phyloP scores from a whole-genome alignment of 2,113 vertebrate species.

The Litocranius walleri region DNA sequence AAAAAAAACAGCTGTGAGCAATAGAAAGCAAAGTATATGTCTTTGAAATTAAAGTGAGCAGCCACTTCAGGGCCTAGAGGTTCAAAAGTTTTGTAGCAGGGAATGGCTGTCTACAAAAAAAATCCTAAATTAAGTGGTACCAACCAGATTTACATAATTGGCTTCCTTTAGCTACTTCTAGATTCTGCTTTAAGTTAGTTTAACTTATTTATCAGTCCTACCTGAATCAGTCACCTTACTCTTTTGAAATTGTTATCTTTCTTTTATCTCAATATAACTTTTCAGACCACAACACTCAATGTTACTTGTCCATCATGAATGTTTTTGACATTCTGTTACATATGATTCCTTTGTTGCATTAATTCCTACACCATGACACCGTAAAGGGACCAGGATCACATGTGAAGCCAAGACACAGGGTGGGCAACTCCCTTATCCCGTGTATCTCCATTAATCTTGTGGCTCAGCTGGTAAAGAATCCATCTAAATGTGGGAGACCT shows the following conservation, averaged over 20 bases:
- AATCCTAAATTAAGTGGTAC: background rate
- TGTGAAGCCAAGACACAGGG: background rate
- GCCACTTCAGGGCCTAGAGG: accelerated
- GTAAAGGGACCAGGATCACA: background rate
- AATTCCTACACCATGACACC: background rate
- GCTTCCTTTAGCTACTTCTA: background rate
- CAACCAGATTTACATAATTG: background rate
- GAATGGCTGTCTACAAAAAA: background rate
- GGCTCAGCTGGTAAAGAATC: background rate
- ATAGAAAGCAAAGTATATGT: background rate
- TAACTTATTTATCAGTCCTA: background rate
- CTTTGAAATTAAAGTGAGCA: background rate
- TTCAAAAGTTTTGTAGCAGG: background rate
- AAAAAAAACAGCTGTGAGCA: background rate
- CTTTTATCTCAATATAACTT: background rate
- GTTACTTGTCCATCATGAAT: background rate
- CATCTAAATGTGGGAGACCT: background rate
- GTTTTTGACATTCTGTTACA: background rate
- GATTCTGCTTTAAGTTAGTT: background rate
- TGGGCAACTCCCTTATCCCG: accelerated
- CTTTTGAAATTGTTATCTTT: background rate
- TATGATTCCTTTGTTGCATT: background rate
- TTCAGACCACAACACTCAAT: background rate
- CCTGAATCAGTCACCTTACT: background rate
- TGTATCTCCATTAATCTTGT: background rate